A percentile compares a stretch with the other conserved stretches of the same genome.
phyloP scores from a whole-genome alignment of 2,797 vertebrate species.

The Manis javanica region DNA sequence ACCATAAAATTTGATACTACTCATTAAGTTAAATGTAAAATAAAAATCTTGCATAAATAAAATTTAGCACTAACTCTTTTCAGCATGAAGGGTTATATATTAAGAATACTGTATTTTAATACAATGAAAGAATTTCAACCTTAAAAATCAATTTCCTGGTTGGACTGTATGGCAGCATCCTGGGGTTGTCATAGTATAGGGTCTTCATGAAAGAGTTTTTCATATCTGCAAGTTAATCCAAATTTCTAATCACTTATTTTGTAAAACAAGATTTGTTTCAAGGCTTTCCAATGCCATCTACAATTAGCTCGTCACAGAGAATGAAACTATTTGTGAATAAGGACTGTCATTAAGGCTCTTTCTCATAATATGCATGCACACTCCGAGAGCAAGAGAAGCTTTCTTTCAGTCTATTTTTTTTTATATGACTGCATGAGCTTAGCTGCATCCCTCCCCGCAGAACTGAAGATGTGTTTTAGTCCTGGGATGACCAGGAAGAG shows the following conservation, averaged over 20 bases:
- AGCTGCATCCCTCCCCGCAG: not conserved
- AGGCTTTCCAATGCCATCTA: not conserved
- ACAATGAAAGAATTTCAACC: not conserved
- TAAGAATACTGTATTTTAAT: slow-evolving; percentile 50
- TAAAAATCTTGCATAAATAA: slow-evolving; percentile 78
- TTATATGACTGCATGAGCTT: not conserved
- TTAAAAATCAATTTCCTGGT: not conserved
- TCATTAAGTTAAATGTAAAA: slow-evolving; percentile 79
- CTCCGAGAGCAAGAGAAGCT: not conserved
- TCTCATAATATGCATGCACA: not conserved
- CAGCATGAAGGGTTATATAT: slow-evolving; percentile 65
- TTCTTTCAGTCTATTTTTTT: not conserved
- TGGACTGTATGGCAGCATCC: not conserved
- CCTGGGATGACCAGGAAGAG: not conserved
- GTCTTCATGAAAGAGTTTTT: not conserved
- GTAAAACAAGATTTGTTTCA: not conserved
- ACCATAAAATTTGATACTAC: slow-evolving; percentile 72
- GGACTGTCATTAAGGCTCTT: not conserved
- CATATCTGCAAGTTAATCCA: not conserved
- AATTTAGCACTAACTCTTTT: slow-evolving; percentile 73
- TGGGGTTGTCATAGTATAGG: not conserved
- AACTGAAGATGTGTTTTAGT: not conserved
- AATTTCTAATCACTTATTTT: not conserved
- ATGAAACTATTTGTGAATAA: not conserved
- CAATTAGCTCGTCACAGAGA: slow-evolving; percentile 8